Base-by-base conservation (phyloP, 53 echinoderm and acorn worm genomes). In the Holothuria scabra region DNA sequence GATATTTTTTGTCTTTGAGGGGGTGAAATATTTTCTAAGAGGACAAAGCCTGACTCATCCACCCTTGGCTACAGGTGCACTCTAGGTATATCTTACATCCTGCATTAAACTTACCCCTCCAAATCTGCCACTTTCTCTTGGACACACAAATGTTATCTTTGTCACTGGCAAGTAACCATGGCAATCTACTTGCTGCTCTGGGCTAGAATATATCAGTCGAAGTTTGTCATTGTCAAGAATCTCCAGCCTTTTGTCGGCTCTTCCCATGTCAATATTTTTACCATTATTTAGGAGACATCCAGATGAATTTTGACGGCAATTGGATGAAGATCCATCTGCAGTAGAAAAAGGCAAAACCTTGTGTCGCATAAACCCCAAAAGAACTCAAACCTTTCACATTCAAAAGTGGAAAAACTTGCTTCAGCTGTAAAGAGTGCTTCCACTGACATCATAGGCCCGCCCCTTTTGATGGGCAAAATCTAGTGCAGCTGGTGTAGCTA, bases 61-160 rank as follows among this genome's bases (percentile, higher is more conserved):
- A 1, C 3, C 48, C 48, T 8, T 48, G 1, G 10, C 5, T 7
- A 48, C 9, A 12, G 12, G 48, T 8, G 1, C 1, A 20, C 21
- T 12, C 7, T n/a, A n/a, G n/a, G n/a, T n/a, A n/a, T n/a, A n/a
- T n/a, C n/a, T n/a, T n/a, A n/a, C 5, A 24, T 23, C 29, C 18
- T 10, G 21, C 28, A 59, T 41, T 26, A n/a, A 21, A 85, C 96
- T 93, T 85, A 97, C 97, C 85, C 86, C 92, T 44, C 87, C 81
- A 24, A 86, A 82, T 46, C 93, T 66, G 20, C 92, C 94, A 12
- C 84, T 89, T 46, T 94, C 97, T 72, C 89, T 61, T 0, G 97
- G 97, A 71, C 97, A 97, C 9, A 92, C 87, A 80, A 97, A 97
- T 35, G 84, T 81, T 64, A 97, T 88, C 22, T 87, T 97, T 13